Evolutionary conservation across 2,888 invertebrate genomes (phyloP).

Genomic region (Oxyteleia sp.): DNA sequence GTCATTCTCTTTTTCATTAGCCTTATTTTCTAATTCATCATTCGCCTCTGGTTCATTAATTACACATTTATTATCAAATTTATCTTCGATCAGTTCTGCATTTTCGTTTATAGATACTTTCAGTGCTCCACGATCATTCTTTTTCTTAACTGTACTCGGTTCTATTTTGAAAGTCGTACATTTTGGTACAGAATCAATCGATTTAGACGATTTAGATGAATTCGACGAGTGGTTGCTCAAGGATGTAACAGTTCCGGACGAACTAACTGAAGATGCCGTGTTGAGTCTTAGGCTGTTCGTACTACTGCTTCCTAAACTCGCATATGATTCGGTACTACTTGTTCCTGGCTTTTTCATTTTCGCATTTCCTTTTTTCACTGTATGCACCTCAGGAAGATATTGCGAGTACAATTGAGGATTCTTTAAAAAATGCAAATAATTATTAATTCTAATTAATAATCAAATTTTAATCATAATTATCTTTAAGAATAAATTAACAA

Average conservation of each 20-base stretch:
- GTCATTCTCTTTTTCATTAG: constrained; percentile 14
- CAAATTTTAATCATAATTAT: too few species aligned
- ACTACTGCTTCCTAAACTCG: constrained; percentile 76
- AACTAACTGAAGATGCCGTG: constrained; percentile 83
- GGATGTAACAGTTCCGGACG: constrained; percentile 79
- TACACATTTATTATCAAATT: constrained; percentile 49
- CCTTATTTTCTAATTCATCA: constrained; percentile 37
- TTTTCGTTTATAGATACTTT: constrained; percentile 88
- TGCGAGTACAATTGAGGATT: constrained; percentile 78
- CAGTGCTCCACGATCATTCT: constrained; percentile 84
- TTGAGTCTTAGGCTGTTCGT: constrained; percentile 80
- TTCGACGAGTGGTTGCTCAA: constrained; percentile 79
- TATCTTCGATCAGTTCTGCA: constrained; percentile 86
- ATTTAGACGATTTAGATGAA: constrained; percentile 80
- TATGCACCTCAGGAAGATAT: constrained; percentile 38
- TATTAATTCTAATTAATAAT: too few species aligned
- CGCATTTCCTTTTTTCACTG: constrained; percentile 70
- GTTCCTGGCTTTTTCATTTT: constrained; percentile 76
- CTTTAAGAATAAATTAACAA: too few species aligned
- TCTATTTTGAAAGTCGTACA: constrained; percentile 78
- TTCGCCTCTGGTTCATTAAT: constrained; percentile 19
- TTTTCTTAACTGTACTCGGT: constrained; percentile 81
- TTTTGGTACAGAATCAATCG: constrained; percentile 72
- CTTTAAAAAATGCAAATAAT: constrained; percentile 63
- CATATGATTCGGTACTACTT: constrained; percentile 82